These are phyloP conservation scores for Cosmia trapezina DNA, from an alignment of 2,888 invertebrate genomes.

Conservation along the genomic window DNA sequence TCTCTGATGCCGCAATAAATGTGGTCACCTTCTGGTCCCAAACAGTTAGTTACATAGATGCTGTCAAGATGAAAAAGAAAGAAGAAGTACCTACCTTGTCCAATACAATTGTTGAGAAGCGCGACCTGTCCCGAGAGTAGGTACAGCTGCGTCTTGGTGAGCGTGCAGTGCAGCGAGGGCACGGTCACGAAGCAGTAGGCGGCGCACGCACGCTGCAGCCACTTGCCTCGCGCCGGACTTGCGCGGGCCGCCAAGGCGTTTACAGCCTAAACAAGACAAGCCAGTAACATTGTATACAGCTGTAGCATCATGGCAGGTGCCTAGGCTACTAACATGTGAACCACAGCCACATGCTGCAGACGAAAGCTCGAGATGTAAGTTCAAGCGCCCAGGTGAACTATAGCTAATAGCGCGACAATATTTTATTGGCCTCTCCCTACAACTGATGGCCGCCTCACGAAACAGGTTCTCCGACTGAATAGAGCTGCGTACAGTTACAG, in stretches of 20 bases:
- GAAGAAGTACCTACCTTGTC: slow-evolving; percentile 93
- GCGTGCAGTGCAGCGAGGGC: slow-evolving; percentile 97
- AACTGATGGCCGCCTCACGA: too few relatives aligned
- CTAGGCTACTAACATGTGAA: background rate
- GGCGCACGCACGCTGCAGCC: slow-evolving; percentile 97
- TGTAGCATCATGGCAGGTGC: background rate
- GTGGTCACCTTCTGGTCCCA: background rate
- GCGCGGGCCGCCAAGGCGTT: slow-evolving; percentile 94
- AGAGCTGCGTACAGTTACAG: too few relatives aligned
- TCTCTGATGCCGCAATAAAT: background rate
- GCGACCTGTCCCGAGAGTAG: slow-evolving; percentile 97
- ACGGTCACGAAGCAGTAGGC: slow-evolving; percentile 99
- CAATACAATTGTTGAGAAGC: slow-evolving; percentile 96
- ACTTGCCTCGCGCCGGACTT: slow-evolving; percentile 90
- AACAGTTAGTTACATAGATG: background rate
- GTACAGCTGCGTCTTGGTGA: slow-evolving; percentile 95
- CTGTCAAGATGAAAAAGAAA: background rate
- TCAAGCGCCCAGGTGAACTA: background rate
- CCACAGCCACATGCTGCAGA: background rate
- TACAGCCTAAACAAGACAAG: slow-evolving; percentile 91
- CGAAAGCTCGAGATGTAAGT: background rate
- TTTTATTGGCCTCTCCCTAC: too few relatives aligned
- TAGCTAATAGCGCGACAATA: too few relatives aligned
- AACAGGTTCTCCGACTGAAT: too few relatives aligned
- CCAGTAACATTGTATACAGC: background rate